Evolutionary conservation across 2,888 invertebrate genomes (phyloP).

Genomic region (Agrochola macilenta): DNA sequence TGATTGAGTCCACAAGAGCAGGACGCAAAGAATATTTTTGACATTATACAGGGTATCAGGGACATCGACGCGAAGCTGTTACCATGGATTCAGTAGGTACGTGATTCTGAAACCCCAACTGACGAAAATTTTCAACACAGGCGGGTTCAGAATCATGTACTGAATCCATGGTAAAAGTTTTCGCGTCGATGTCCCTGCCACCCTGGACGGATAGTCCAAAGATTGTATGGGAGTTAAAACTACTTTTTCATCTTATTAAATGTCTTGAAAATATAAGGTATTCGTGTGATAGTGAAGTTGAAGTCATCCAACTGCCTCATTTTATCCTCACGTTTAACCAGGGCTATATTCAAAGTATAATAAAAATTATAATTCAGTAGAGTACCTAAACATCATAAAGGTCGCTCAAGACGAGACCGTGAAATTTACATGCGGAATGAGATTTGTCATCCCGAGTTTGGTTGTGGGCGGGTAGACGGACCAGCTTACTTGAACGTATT

Average conservation of each 20-base stretch:
- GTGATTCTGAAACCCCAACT: too few relatives aligned
- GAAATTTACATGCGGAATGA: constrained; percentile 84
- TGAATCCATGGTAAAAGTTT: too few relatives aligned
- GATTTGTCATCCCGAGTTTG: constrained; percentile 81
- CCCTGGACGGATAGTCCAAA: too few relatives aligned
- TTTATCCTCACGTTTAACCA: constrained; percentile 41
- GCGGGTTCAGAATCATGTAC: too few relatives aligned
- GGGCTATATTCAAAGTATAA: constrained; percentile 54
- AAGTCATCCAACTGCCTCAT: neutral
- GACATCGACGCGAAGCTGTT: too few relatives aligned
- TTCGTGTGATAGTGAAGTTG: neutral
- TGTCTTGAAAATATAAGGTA: constrained; percentile 6
- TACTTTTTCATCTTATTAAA: constrained; percentile 1
- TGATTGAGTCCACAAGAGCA: constrained; percentile 70
- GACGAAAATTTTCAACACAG: too few relatives aligned
- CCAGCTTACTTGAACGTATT: constrained; percentile 79
- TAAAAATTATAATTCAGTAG: constrained; percentile 72
- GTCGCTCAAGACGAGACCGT: constrained; percentile 72
- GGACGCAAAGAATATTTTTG: constrained; percentile 70
- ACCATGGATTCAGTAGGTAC: too few relatives aligned
- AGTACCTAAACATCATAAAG: constrained; percentile 72
- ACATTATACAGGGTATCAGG: too few relatives aligned
- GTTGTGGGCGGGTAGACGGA: constrained; percentile 71
- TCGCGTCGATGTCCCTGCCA: too few relatives aligned
- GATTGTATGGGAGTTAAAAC: too few relatives aligned